phyloP scores from a whole-genome alignment of 2,888 invertebrate genomes.

The Mimumesa dahlbomi region DNA sequence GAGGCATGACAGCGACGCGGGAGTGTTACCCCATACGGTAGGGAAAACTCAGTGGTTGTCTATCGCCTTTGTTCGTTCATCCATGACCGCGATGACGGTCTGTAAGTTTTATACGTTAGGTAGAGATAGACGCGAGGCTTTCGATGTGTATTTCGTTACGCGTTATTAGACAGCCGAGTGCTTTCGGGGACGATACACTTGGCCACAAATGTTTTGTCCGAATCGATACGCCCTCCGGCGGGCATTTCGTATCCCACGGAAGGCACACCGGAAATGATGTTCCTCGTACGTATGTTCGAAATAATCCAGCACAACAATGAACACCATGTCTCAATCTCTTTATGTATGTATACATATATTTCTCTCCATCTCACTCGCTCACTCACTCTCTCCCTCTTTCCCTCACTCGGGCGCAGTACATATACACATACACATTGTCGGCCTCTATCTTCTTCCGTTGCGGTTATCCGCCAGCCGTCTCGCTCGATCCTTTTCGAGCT shows the following conservation, averaged over 20 bases:
- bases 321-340: constrained; percentile 3
- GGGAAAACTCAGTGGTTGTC: constrained; percentile 52
- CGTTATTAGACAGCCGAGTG: constrained; percentile 8
- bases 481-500: constrained; percentile 28
- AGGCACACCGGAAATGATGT: constrained; percentile 63
- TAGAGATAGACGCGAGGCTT: too few species aligned
- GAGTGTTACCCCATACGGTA: constrained; percentile 78
- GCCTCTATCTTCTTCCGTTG: constrained; percentile 25
- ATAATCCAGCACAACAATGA: constrained; percentile 11
- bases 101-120: not conserved
- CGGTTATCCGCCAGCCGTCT: constrained; percentile 37
- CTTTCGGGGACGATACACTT: constrained; percentile 34
- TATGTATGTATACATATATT: too few species aligned
- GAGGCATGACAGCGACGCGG: constrained; percentile 76
- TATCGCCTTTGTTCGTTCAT: constrained; percentile 16
- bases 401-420: too few species aligned
- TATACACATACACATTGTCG: too few species aligned
- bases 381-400: too few species aligned
- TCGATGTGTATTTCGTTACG: too few species aligned
- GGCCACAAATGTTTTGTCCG: constrained; percentile 70
- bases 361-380: too few species aligned
- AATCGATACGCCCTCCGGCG: constrained; percentile 74
- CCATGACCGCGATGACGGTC: not conserved
- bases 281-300: constrained; percentile 24
- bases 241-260: constrained; percentile 64